These are phyloP conservation scores for Anguilla rostrata DNA, from an alignment of 2,113 vertebrate species.

Conservation along the genomic window DNA sequence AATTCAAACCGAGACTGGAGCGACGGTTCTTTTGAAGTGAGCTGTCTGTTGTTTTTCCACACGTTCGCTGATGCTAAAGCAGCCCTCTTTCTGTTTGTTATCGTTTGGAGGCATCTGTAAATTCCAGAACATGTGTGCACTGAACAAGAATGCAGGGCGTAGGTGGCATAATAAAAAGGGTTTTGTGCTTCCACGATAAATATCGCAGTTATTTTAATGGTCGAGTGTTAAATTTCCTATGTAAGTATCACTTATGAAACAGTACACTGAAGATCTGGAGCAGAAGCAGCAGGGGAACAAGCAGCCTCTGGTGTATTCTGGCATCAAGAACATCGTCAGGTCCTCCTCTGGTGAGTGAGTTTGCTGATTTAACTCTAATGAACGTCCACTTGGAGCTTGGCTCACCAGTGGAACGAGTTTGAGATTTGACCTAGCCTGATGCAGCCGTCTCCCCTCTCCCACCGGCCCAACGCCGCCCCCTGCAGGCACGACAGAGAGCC, in stretches of 20 bases:
- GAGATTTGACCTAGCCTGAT: not conserved
- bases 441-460: not conserved
- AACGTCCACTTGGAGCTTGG: not conserved
- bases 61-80: not conserved
- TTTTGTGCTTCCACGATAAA: not conserved
- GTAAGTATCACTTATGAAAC: conserved; percentile 91
- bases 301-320: conserved; percentile 87
- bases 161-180: not conserved
- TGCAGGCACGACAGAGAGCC: conserved; percentile 85
- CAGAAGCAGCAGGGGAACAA: conserved; percentile 89
- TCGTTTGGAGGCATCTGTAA: not conserved
- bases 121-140: not conserved
- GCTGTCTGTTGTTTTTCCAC: not conserved
- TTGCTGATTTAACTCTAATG: not conserved
- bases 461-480: conserved; percentile 14
- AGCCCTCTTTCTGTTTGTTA: not conserved
- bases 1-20: not conserved
- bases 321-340: conserved; percentile 95
- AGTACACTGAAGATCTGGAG: conserved; percentile 92
- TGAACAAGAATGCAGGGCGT: not conserved
- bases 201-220: not conserved
- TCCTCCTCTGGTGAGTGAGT: conserved; percentile 86
- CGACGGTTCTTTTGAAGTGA: not conserved
- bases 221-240: conserved; percentile 78
- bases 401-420: not conserved